Base-by-base conservation (phyloP, 1,140 invertebrate species). In the Ostrea denselamellosa region DNA sequence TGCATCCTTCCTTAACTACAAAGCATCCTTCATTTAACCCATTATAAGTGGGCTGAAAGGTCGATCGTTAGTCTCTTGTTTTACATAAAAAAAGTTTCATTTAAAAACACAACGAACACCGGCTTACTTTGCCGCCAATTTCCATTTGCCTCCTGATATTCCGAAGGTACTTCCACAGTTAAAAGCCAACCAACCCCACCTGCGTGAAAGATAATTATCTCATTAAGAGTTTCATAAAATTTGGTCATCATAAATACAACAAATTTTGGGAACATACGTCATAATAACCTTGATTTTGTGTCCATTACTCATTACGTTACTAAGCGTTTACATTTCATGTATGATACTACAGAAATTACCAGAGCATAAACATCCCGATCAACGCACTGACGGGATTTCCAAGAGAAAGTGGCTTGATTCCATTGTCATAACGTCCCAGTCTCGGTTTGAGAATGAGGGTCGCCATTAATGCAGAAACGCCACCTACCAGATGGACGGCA, bases 351-450 rank as follows among this genome's bases (percentile, higher is more conserved):
- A 44, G 34, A 14, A 77, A 91, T 88, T 91, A 95, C 98, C 98
- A 99, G 7, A 99, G 95, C 51, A 99, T 98, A 93, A 98, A 98
- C 0, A 98, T 96, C 0, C 98, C 98, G 96, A 99, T 97, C 51
- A 98, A 96, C 9, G 98, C 97, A 92, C 98, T 98, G 0, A 98
- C 98, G 0, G 98, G 98, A 92, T 97, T 97, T 0, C 98, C 98
- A 90, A 98, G 95, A 0, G 97, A 97, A 28, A 98, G 92, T 0
- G 97, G 96, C 12, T 96, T 96, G 96, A 0, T 97, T 97, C 77
- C 97, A 0, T 90, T 77, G 28, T 97, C 97, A 92, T 98, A 99
- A 52, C 98, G 95, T 0, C 98, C 97, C n/a, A 97, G 92, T 34
- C 98, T 96, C 0, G 98, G 98, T 58, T 97, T 98, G 71, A 99